Evolutionary conservation across 2,113 vertebrate genomes (phyloP).

Genomic region (Nothobranchius furzeri): DNA sequence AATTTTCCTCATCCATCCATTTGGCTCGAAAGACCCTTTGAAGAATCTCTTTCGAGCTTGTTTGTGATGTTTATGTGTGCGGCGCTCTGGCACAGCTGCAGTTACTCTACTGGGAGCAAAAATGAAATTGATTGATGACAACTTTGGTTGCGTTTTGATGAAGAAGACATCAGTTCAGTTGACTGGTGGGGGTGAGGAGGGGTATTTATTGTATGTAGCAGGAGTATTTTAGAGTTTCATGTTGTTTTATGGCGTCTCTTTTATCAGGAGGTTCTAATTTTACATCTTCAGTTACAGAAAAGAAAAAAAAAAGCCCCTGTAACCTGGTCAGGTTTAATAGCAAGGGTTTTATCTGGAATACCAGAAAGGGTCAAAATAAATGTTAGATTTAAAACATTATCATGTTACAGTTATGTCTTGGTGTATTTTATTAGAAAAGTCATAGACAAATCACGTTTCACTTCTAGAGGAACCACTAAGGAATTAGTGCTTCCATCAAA

Average conservation of each 20-base stretch:
- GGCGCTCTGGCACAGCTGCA: conserved; percentile 36
- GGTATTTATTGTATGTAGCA: background rate
- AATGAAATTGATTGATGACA: conserved; percentile 57
- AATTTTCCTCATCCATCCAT: conserved; percentile 66
- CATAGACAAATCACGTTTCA: too few relatives aligned
- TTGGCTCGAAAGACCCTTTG: conserved; percentile 72
- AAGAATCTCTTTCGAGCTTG: conserved; percentile 59
- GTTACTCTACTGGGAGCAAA: conserved; percentile 29
- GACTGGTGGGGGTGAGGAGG: background rate
- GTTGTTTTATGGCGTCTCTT: conserved; percentile 1
- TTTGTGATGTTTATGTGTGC: conserved; percentile 65
- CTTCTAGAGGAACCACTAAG: too few relatives aligned
- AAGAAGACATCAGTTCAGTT: background rate
- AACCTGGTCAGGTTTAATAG: too few relatives aligned
- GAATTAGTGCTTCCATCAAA: too few relatives aligned
- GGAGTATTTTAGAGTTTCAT: background rate
- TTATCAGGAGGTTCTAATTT: background rate
- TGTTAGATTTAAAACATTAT: too few relatives aligned
- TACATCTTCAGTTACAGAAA: too few relatives aligned
- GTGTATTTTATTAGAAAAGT: too few relatives aligned
- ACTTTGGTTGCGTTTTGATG: conserved; percentile 41
- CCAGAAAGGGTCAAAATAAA: too few relatives aligned
- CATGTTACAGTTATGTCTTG: too few relatives aligned
- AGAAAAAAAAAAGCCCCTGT: too few relatives aligned
- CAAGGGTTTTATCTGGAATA: too few relatives aligned